Evolutionary conservation across 1,140 invertebrate species (phyloP).

Genomic region (Drosophila jambulina): DNA sequence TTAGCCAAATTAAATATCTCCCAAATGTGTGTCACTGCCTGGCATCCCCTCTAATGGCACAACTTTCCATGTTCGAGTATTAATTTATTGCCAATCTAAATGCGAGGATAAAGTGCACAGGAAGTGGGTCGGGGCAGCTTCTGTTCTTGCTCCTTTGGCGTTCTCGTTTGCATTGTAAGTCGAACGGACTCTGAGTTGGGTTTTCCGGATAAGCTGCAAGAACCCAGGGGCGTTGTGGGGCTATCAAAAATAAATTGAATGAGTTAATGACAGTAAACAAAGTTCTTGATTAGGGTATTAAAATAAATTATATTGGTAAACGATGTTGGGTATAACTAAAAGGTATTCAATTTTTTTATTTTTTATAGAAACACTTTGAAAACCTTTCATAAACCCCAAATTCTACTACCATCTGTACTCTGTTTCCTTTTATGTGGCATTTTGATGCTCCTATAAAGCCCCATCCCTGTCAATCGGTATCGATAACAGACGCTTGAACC

Average conservation of each 20-base stretch:
- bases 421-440: background rate
- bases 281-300: background rate
- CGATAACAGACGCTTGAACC: slow-evolving; percentile 47
- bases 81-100: slow-evolving; percentile 64
- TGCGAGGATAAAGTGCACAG: slow-evolving; percentile 42
- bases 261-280: no score
- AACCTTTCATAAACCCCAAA: background rate
- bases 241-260: background rate
- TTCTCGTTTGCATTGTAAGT: slow-evolving; percentile 57
- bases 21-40: slow-evolving; percentile 38
- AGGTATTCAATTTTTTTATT: no score
- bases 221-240: background rate
- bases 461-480: slow-evolving; percentile 51
- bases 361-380: background rate
- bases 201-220: background rate
- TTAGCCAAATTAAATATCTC: slow-evolving; percentile 62
- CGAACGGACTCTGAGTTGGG: slow-evolving; percentile 13
- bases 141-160: slow-evolving; percentile 10
- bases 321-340: background rate
- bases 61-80: slow-evolving; percentile 51
- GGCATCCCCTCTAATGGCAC: slow-evolving; percentile 23
- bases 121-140: slow-evolving; percentile 1
- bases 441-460: slow-evolving; percentile 19
- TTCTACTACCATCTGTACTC: background rate
- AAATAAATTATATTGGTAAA: no score